A percentile compares a stretch with the other conserved stretches of the same genome.
phyloP scores from a whole-genome alignment of 2,113 vertebrate species.

The Crotalus horridus region DNA sequence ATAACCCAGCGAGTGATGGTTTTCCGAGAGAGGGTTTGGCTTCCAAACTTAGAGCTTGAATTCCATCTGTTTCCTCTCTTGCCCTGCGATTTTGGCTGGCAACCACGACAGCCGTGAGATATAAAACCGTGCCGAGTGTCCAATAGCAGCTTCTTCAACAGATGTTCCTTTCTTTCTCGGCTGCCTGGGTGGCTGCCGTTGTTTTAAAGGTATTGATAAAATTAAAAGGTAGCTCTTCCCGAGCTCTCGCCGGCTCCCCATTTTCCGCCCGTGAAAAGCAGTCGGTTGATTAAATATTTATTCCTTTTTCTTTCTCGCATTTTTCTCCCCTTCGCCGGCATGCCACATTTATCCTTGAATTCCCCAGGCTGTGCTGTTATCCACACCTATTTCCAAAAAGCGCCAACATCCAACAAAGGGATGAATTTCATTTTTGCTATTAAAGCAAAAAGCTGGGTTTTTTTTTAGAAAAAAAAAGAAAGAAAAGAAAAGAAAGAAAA shows the following conservation, averaged over 20 bases:
- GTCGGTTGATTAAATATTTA: not conserved
- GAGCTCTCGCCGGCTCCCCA: not conserved
- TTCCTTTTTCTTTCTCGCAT: fast-evolving
- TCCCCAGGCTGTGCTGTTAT: not conserved
- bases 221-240: not conserved
- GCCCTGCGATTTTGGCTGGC: not conserved
- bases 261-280: fast-evolving
- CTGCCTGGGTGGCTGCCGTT: not conserved
- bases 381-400: not conserved
- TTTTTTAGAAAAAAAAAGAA: not conserved
- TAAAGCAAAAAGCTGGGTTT: not conserved
- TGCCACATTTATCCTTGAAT: not conserved
- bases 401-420: not conserved
- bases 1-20: not conserved
- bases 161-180: not conserved
- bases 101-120: not conserved
- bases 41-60: not conserved
- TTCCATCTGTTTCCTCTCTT: not conserved
- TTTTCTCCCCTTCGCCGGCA: not conserved
- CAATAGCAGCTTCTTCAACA: not conserved
- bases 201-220: not conserved
- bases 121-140: not conserved
- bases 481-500: not conserved
- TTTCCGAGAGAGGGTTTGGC: too few species aligned
- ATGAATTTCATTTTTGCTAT: not conserved